Evolutionary conservation across 1,140 invertebrate genomes (phyloP).

Genomic region (Aethina tumida): DNA sequence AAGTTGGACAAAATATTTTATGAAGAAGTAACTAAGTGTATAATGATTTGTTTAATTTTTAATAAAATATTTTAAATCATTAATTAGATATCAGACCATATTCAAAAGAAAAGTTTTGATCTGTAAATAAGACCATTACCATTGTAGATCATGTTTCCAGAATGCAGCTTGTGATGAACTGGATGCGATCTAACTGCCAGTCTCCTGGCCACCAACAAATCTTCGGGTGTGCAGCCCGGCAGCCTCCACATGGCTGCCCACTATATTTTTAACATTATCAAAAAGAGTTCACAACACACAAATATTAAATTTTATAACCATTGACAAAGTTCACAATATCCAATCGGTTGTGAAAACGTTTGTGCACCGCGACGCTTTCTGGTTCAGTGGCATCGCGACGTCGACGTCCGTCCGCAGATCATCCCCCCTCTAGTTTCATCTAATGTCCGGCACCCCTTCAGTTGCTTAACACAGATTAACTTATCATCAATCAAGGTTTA

Average conservation of each 20-base stretch:
- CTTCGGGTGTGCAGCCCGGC: conserved; percentile 34
- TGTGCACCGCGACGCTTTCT: too few species aligned
- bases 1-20: neutral
- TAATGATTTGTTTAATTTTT: neutral
- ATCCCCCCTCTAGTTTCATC: too few species aligned
- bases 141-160: conserved; percentile 40
- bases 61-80: too few species aligned
- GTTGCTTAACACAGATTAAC: too few species aligned
- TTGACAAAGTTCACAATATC: too few species aligned
- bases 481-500: too few species aligned
- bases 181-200: conserved; percentile 30
- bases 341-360: too few species aligned
- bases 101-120: neutral
- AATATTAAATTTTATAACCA: neutral
- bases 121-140: conserved; percentile 32
- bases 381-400: too few species aligned
- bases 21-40: neutral
- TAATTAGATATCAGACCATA: too few species aligned
- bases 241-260: conserved; percentile 36
- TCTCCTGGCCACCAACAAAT: conserved; percentile 31
- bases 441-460: too few species aligned
- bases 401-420: too few species aligned
- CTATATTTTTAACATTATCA: conserved; percentile 23
- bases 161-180: conserved; percentile 29
- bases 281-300: neutral